Percentiles rank a stretch among this genome's conserved stretches.
phyloP scores from a whole-genome alignment of 2,113 vertebrate genomes.

The Zosterops hypoxanthus region DNA sequence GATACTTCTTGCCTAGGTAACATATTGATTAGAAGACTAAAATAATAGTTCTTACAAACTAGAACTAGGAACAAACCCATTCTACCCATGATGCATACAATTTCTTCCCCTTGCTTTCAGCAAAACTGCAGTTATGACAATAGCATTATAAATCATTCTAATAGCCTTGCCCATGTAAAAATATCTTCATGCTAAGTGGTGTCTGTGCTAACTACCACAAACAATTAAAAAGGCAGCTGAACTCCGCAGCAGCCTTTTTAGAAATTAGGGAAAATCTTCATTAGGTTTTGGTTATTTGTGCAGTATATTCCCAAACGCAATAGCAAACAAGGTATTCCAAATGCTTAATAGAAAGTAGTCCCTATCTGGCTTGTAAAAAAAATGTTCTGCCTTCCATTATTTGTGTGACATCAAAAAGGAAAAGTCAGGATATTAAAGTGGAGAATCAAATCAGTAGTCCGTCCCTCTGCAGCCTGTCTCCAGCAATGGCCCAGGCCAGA shows the following conservation, averaged over 20 bases:
- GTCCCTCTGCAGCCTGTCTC: slow-evolving; percentile 21
- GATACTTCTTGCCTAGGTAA: not conserved
- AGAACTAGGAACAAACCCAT: not conserved
- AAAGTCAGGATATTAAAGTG: slow-evolving; percentile 1
- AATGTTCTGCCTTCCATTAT: slow-evolving; percentile 22
- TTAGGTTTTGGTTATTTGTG: slow-evolving; percentile 37
- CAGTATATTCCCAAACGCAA: not conserved
- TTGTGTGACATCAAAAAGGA: slow-evolving; percentile 3
- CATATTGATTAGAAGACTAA: not conserved
- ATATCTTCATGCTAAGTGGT: not conserved
- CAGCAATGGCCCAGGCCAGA: not conserved
- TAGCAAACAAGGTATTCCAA: not conserved
- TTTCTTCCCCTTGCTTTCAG: slow-evolving; percentile 25
- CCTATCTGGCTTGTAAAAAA: not conserved
- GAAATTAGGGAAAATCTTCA: slow-evolving; percentile 28
- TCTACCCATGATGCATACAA: not conserved
- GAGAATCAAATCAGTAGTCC: slow-evolving; percentile 38
- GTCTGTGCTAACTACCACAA: not conserved
- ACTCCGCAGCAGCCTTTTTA: slow-evolving; percentile 6
- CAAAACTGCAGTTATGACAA: slow-evolving; percentile 31
- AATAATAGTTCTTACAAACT: not conserved
- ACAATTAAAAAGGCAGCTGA: slow-evolving; percentile 25
- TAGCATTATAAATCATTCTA: slow-evolving; percentile 31
- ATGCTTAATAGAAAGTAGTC: not conserved
- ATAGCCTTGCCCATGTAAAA: slow-evolving; percentile 29